Evolutionary conservation across 2,888 invertebrate species (phyloP), one percentile per base, ranked within the genome.

Genomic region (Eucera pruinosa): DNA sequence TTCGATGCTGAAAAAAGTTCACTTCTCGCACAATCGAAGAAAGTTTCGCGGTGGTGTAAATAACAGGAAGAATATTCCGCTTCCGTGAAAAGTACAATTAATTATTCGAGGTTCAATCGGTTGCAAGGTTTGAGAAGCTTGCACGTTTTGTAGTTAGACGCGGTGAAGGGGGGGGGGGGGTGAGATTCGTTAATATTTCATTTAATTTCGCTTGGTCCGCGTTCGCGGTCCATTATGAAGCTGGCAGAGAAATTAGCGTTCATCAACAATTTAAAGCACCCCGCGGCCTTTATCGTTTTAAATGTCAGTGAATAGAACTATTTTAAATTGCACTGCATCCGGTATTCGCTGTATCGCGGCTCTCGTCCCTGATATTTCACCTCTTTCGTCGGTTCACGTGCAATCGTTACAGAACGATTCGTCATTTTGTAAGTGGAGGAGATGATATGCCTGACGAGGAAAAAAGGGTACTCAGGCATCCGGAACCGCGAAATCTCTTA

Each of bases 151-250:
- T 15, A 3, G 43, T 27, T 36, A 23, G 13, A 15, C 52, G 15
- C 15, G 15, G 1, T 5, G 18, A n/a, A n/a, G n/a, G n/a, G n/a
- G n/a, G n/a, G n/a, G n/a, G n/a, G n/a, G n/a, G n/a, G n/a, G n/a
- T n/a, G n/a, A n/a, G 25, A 66, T 55, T 66, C 55, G 45, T 55
- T 47, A 30, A 57, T 41, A 18, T 58, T 72, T 72, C 50, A 39
- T 58, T 52, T 36, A 13, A 71, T 15, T 41, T 43, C 13, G 15
- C 18, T 33, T 23, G 33, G 11, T 15, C 39, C 0, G n/a, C 13
- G n/a, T 50, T 39, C 36, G 9, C 23, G 4, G 36, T 30, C 9
- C 27, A 41, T 58, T 58, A 47, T 2, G 18, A 15, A 23, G 33
- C 13, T 30, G 25, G 20, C 36, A 20, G 5, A 4, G 39, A 69